Base-by-base conservation (phyloP, 1,140 invertebrate species). In the Megathymus violae region DNA sequence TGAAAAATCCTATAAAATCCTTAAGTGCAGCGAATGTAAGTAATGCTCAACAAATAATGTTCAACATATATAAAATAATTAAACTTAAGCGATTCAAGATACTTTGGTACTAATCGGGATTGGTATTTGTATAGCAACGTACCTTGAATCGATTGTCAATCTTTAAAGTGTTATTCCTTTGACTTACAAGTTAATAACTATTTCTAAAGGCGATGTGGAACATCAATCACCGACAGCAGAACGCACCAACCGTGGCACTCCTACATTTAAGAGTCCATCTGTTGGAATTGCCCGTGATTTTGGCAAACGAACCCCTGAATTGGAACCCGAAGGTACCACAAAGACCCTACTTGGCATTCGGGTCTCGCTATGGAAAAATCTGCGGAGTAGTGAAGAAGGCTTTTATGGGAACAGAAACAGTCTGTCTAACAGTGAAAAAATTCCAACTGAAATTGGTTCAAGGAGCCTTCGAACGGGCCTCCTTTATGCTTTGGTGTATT, bases 221-320 rank as follows among this genome's bases (percentile, higher is more conserved):
- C 75, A 82, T 9, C 80, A 85, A 73, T 63, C 74, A 51, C 59
- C 74, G 11, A 62, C 80, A 27, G 76, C 79, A 19, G 77, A 80
- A 17, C 82, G 88, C 11, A 60, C 80, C 0, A 78, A 70, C 47
- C 80, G 85, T 47, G 84, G 84, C 38, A 82, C 79, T 9, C 88
- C 88, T 11, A 86, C 79, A 10, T 90, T 90, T 86, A 88, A 88
- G 66, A 86, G 84, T 67, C 80, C 82, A 11, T 80, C 83, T 27
- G 80, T 90, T 50, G 85, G 85, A 60, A 80, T 88, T 34, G 88
- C 85, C 11, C 76, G 88, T 62, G 85, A 89, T 81, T 88, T 88
- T 36, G 88, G 88, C 47, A 90, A 90, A 83, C 78, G 88, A 75
- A 73, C 80, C 10, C 47, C 77, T 56, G 81, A 85, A 63, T 67